Base-by-base conservation (phyloP, 2,113 vertebrate species). In the Megaceryle maxima region DNA sequence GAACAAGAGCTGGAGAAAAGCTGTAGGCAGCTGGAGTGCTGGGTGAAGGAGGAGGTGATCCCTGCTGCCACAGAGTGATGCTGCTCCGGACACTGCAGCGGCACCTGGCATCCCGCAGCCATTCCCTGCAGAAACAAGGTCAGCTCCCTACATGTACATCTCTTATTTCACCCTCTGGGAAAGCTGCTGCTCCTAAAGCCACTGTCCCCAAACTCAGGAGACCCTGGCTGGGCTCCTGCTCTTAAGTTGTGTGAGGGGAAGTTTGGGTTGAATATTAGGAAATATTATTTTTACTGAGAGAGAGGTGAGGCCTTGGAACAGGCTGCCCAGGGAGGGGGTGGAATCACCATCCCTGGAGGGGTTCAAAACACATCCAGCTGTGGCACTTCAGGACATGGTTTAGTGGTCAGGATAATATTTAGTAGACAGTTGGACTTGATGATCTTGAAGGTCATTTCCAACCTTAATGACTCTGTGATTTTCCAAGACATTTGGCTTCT, bases 51-150 rank as follows among this genome's bases (percentile, higher is more conserved):
- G 37, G 57, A n/a, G 57, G 56, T 3, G 11, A 46, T 21, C 37
- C 37, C 56, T 37, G 64, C 60, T 51, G 43, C 87, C 33, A 41
- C 51, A 74, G 43, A 67, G 60, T 4, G 20, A 13, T 81, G 68
- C 67, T 73, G 67, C 67, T 82, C 43, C 2, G 2, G 53, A 11
- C 46, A 33, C 44, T 0, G 6, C 60, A 11, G 33, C 19, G 41
- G 44, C 12, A 5, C 26, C 39, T 3, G 2, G 25, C 60, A 18
- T 37, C 44, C 68, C 12, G 0, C 1, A 2, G 46, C 25, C 1
- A 0, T 46, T 72, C 46, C 17, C 66, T 18, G 67, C 67, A 35
- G 67, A 19, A 64, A 13, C 8, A 10, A 3, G 9, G 59, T 25
- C 43, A 14, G 46, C 35, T 57, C 37, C 28, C 35, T 28, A 2